Evolutionary conservation across 2,797 vertebrate species (phyloP).

Genomic region (Craterocephalus amniculus): DNA sequence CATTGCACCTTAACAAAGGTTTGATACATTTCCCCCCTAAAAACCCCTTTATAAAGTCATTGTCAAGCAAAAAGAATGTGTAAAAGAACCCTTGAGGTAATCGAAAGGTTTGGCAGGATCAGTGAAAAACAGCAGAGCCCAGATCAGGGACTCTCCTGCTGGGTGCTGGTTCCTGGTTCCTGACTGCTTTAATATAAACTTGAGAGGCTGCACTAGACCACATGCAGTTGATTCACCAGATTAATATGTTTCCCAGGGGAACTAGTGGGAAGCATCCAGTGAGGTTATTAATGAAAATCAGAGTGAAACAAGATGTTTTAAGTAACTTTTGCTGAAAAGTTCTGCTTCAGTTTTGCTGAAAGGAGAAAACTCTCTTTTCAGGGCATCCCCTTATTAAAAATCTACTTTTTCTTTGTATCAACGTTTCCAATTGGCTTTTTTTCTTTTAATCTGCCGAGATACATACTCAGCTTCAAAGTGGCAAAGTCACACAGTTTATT

Average conservation of each 20-base stretch:
- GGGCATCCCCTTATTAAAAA: too few relatives aligned
- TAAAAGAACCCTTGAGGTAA: constrained; percentile 34
- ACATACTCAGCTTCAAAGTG: too few relatives aligned
- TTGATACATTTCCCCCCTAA: constrained; percentile 48
- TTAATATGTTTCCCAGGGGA: constrained; percentile 25
- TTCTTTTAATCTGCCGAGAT: too few relatives aligned
- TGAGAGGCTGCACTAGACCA: constrained; percentile 25
- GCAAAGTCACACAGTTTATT: too few relatives aligned
- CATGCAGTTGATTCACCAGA: constrained; percentile 24
- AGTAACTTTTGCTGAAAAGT: not conserved
- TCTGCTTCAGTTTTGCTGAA: too few relatives aligned
- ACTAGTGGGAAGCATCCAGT: not conserved
- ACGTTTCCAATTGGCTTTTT: too few relatives aligned
- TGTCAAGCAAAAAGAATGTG: constrained; percentile 27
- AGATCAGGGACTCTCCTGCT: constrained; percentile 26
- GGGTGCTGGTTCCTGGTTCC: constrained; percentile 35
- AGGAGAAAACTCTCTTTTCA: not conserved
- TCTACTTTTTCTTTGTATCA: too few relatives aligned
- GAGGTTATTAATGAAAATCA: not conserved
- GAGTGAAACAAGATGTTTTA: constrained; percentile 1
- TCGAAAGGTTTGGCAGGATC: constrained; percentile 38
- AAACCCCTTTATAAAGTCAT: constrained; percentile 27
- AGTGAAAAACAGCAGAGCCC: constrained; percentile 41
- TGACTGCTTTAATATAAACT: constrained; percentile 20
- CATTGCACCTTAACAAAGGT: constrained; percentile 9